Base-by-base conservation (phyloP, 2,113 vertebrate species). In the Callospermophilus lateralis region DNA sequence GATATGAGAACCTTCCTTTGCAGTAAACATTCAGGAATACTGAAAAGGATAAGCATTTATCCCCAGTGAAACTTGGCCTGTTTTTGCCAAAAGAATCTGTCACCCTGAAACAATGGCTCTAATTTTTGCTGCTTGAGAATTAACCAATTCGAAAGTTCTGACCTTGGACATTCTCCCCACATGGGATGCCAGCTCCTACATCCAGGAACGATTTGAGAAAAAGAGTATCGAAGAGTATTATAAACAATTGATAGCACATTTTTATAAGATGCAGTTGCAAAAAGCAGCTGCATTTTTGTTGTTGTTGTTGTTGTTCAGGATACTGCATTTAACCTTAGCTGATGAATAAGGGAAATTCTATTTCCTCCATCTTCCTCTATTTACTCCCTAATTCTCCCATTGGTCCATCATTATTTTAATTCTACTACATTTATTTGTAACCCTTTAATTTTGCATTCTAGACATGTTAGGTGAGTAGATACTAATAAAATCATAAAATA, bases 41-140 rank as follows among this genome's bases (percentile, higher is more conserved):
- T 45, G 32, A 88, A 77, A 10, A 51, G 83, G 45, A 96, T 61
- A 17, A 90, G 28, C 94, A 91, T 58, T 80, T 89, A 45, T 78
- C 11, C 11, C 74, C 24, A 67, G 39, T 0, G 16, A 90, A 88
- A 68, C 1, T 39, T 81, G n/a, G 9, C 24, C 15, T 30, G 24
- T 84, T 85, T 58, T 96, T 81, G 39, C 28, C 17, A 45, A 85
- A 89, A 80, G 20, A 90, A 58, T 61, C 13, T 90, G 10, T 39
- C 8, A 37, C 8, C 28, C 73, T n/a, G 4, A 77, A 93, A 28
- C 39, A 85, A 45, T 8, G 81, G 16, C 26, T 28, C 12, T 67
- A n/a, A 61, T 3, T 76, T 91, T 68, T 22, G 10, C 20, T 79
- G 30, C 7, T 28, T 80, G 1, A 11, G 34, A 90, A 72, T 88